Base-by-base conservation (phyloP, 2,888 invertebrate species). In the Apamea sordens region DNA sequence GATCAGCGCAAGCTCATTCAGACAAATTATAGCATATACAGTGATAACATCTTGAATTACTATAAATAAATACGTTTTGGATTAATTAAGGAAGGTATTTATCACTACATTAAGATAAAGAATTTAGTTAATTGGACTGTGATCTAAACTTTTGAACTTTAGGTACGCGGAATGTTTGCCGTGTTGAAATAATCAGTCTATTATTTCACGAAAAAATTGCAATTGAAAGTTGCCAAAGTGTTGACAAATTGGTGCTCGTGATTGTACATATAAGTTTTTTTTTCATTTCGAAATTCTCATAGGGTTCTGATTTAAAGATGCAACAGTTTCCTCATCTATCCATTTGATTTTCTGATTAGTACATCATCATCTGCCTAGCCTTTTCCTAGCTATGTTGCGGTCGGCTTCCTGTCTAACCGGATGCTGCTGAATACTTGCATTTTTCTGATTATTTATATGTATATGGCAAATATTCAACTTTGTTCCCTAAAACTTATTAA, bases 31-130 rank as follows among this genome's bases (percentile, higher is more conserved):
- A 50, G 18, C 24, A 68, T 79, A 24, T 24, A 10, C 15, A n/a
- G 15, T 59, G 69, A 77, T 77, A 77, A 53, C 15, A 77, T 32
- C 28, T 64, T 76, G 21, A 10, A 36, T 77, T 21, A 64, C 13
- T 77, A 21, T 13, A 41, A 41, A 36, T 76, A 61, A n/a, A n/a
- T n/a, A n/a, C 2, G 21, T 6, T n/a, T 21, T 50, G 18, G 10
- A 74, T 74, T 15, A 32, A 69, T 44, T 24, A 7, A 7, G 13
- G 5, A 10, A 32, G 32, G 11, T 10, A 18, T 56, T 47, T n/a
- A 76, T 61, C n/a, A 47, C 10, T n/a, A 10, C 10, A 18, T 24
- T 24, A 41, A 10, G 28, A 56, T 56, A 56, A 32, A 36, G 0
- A 21, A 13, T n/a, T 3, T 36, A n/a, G 44, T 41, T 47, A 36